A percentile compares a stretch with the other conserved stretches of the same genome.
Evolutionary conservation across 2,113 vertebrate species (phyloP).

Genomic region (Cololabis saira): DNA sequence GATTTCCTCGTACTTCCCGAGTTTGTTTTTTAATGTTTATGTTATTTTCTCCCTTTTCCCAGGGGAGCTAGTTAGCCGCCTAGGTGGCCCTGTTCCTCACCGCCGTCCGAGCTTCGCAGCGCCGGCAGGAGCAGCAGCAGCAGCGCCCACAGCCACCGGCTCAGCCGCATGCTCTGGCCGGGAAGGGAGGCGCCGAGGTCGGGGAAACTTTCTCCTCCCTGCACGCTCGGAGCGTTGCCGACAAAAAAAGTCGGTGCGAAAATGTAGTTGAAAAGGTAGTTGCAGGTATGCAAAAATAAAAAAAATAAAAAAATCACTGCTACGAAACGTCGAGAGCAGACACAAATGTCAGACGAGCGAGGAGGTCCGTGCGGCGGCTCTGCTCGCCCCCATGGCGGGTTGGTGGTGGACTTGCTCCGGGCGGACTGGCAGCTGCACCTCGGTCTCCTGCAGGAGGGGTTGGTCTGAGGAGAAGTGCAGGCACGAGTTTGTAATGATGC

Average conservation of each 20-base stretch:
- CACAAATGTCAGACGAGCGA: constrained; percentile 1
- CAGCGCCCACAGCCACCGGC: constrained; percentile 59
- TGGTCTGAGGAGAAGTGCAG: constrained; percentile 31
- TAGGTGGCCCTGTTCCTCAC: constrained; percentile 79
- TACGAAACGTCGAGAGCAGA: constrained; percentile 24
- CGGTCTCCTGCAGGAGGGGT: constrained; percentile 41
- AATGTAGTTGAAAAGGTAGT: too few relatives aligned
- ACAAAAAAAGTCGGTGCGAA: constrained; percentile 16
- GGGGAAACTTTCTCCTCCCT: constrained; percentile 59
- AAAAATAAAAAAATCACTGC: constrained; percentile 16
- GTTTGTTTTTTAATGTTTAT: too few relatives aligned
- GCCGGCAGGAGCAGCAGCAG: constrained; percentile 75
- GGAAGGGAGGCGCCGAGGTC: constrained; percentile 51
- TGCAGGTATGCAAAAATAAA: constrained; percentile 63
- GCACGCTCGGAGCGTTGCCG: constrained; percentile 17
- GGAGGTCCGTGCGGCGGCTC: constrained; percentile 17
- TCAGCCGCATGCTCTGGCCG: constrained; percentile 73
- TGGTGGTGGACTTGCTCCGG: constrained; percentile 7
- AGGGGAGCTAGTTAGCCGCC: constrained; percentile 57
- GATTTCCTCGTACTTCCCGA: too few relatives aligned
- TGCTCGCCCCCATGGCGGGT: constrained; percentile 56
- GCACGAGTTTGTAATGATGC: constrained; percentile 60
- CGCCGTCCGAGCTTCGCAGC: constrained; percentile 62
- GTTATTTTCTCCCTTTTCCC: too few relatives aligned
- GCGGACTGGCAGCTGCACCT: constrained; percentile 2